phyloP scores from a whole-genome alignment of 2,797 vertebrate genomes.

The Alca torda region DNA sequence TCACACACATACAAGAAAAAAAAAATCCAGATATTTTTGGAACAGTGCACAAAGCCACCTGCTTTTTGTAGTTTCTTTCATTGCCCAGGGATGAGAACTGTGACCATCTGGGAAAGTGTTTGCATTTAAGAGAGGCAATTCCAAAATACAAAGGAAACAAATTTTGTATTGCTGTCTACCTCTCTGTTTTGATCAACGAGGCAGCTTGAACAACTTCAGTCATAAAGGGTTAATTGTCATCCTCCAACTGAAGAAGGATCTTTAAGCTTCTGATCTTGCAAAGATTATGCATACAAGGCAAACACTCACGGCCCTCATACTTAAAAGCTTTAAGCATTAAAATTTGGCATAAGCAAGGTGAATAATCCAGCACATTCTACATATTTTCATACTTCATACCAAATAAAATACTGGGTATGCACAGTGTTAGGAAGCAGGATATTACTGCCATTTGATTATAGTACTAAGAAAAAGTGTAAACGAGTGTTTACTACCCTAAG shows the following conservation, averaged over 20 bases:
- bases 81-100: not conserved
- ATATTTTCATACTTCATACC: not conserved
- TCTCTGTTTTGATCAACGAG: not conserved
- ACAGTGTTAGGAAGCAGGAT: slow-evolving; percentile 4
- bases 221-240: not conserved
- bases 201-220: not conserved
- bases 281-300: not conserved
- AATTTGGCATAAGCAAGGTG: not conserved
- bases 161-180: not conserved
- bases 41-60: not conserved
- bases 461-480: not conserved
- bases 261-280: not conserved
- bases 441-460: not conserved
- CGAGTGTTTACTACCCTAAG: not conserved
- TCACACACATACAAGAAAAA: not conserved
- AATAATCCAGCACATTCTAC: not conserved
- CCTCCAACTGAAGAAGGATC: not conserved
- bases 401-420: not conserved
- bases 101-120: not conserved
- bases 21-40: not conserved
- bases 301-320: not conserved
- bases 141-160: not conserved
- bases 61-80: not conserved
- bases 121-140: not conserved
- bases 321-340: not conserved